Conservation (phyloP, 2,113 vertebrate genomes). For the Aptenodytes forsteri region DNA sequence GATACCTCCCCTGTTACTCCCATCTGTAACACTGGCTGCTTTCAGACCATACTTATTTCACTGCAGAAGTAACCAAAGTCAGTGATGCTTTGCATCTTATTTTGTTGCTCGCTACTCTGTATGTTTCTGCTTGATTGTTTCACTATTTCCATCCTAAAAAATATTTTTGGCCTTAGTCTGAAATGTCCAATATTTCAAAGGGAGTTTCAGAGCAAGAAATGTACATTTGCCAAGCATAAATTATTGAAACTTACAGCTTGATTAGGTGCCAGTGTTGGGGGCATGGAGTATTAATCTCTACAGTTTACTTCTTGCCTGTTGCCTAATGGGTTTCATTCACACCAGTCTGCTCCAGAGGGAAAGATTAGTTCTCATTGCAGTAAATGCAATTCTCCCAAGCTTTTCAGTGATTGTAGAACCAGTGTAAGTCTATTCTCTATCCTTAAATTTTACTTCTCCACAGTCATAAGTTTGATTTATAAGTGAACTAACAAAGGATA, state of each 20-base stretch:
- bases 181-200: background rate
- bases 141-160: background rate
- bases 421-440: background rate
- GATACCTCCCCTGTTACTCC: background rate
- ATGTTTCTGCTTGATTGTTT: background rate
- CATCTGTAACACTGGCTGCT: background rate
- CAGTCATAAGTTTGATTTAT: background rate
- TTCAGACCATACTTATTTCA: background rate
- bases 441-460: background rate
- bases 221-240: background rate
- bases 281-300: background rate
- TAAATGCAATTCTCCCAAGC: background rate
- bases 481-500: background rate
- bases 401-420: background rate
- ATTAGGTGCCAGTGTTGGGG: background rate
- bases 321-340: background rate
- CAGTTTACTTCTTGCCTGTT: background rate
- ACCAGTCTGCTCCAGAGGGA: background rate
- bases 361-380: background rate
- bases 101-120: background rate
- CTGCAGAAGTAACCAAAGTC: background rate
- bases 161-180: background rate
- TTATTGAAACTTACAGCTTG: background rate
- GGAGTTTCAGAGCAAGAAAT: background rate
- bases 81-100: background rate